Conservation (phyloP, 2,888 invertebrate species). For the Pherbina coryleti region DNA sequence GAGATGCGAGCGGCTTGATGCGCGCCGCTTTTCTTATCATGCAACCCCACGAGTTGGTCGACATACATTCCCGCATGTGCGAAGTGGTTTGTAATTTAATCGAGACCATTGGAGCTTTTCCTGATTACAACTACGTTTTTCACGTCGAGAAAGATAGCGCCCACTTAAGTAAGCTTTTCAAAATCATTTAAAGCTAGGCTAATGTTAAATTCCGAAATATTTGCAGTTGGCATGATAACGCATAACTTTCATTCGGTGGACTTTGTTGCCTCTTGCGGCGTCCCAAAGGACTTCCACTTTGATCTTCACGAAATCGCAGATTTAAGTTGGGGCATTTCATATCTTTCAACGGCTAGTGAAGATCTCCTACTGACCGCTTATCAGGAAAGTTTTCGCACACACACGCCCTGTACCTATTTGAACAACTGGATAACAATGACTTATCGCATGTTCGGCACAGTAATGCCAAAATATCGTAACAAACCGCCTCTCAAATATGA, state of each 20-base stretch:
- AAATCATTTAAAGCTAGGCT: not conserved
- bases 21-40: constrained; percentile 53
- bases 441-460: constrained; percentile 55
- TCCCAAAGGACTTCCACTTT: constrained; percentile 49
- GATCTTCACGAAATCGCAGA: constrained; percentile 56
- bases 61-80: constrained; percentile 60
- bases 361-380: constrained; percentile 51
- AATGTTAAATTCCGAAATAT: not conserved
- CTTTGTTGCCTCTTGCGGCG: constrained; percentile 52
- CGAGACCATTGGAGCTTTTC: constrained; percentile 57
- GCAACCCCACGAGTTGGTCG: constrained; percentile 51
- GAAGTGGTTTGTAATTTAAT: constrained; percentile 57
- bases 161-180: constrained; percentile 53
- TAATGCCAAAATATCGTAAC: constrained; percentile 57
- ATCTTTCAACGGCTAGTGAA: constrained; percentile 46
- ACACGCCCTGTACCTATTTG: constrained; percentile 50
- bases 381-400: constrained; percentile 51
- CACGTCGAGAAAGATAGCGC: constrained; percentile 54
- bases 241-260: constrained; percentile 43
- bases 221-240: constrained; percentile 56
- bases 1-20: constrained; percentile 47
- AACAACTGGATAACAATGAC: constrained; percentile 46
- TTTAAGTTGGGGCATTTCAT: constrained; percentile 50
- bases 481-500: constrained; percentile 55
- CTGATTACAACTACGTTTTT: constrained; percentile 56